A percentile compares a stretch with the other conserved stretches of the same genome.
Conservation (phyloP, 2,888 invertebrate genomes). For the Melieria omissa region DNA sequence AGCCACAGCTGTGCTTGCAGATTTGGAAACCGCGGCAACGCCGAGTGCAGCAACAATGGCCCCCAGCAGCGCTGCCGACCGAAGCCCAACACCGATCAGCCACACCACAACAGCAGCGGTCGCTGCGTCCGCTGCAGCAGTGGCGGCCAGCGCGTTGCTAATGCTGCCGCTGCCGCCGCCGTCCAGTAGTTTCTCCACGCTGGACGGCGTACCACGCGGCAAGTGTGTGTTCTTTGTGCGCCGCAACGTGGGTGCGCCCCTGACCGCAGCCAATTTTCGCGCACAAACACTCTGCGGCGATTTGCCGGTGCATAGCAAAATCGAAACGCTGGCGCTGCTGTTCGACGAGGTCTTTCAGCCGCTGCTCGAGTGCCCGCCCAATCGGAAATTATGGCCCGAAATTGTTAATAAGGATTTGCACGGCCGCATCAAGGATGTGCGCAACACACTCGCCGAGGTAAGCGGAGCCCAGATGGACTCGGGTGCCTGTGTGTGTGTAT, state of each 20-base stretch:
- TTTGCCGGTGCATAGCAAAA: conserved; percentile 75
- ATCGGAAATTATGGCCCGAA: conserved; percentile 78
- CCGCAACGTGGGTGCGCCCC: conserved; percentile 36
- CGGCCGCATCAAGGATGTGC: conserved; percentile 76
- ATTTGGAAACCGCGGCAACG: conserved; percentile 8
- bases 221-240: conserved; percentile 71
- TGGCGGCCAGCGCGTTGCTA: conserved; percentile 49
- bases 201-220: conserved; percentile 63
- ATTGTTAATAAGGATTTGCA: conserved; percentile 78
- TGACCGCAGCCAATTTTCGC: conserved; percentile 64
- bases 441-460: conserved; percentile 62
- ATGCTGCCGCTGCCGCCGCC: conserved; percentile 57
- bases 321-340: conserved; percentile 77
- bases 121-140: conserved; percentile 51
- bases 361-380: conserved; percentile 75
- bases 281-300: conserved; percentile 76
- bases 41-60: conserved; percentile 19
- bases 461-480: conserved; percentile 33
- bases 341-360: conserved; percentile 81
- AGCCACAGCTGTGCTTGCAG: not conserved
- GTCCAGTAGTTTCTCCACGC: conserved; percentile 60
- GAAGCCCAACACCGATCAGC: conserved; percentile 30
- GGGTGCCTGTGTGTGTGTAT: not conserved
- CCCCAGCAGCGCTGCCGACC: conserved; percentile 21
- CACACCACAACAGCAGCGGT: conserved; percentile 37